Conservation (phyloP, 2,113 vertebrate genomes). For the Eurystomus gularis region DNA sequence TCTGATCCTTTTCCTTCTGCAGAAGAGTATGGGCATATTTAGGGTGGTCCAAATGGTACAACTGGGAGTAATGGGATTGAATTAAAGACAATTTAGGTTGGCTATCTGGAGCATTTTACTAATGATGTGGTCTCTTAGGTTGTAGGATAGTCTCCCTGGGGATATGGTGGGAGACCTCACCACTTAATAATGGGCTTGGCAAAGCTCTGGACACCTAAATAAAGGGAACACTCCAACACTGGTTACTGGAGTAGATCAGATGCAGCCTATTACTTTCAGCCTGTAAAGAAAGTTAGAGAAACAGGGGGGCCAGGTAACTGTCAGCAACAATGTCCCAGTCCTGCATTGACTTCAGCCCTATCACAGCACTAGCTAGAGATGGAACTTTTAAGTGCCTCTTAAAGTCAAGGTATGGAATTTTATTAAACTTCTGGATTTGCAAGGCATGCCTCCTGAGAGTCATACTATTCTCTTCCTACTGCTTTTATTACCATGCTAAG, state of each 20-base stretch:
- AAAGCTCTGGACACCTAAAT: constrained; percentile 50
- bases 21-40: constrained; percentile 7
- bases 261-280: background rate
- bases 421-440: constrained; percentile 14
- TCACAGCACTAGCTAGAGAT: background rate
- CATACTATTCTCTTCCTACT: background rate
- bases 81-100: constrained; percentile 57
- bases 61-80: constrained; percentile 59
- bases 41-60: constrained; percentile 63
- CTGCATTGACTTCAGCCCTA: background rate
- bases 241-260: background rate
- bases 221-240: background rate
- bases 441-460: background rate
- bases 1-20: constrained; percentile 20
- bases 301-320: background rate
- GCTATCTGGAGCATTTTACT: constrained; percentile 46
- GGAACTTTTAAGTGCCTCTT: background rate
- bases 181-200: constrained; percentile 57
- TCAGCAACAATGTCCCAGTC: background rate
- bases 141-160: constrained; percentile 51
- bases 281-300: background rate
- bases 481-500: constrained; percentile 17
- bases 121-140: constrained; percentile 45
- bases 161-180: constrained; percentile 53
- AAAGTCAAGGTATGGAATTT: background rate